Conservation (phyloP, 2,113 vertebrate species). For the Oceanodroma tethys region DNA sequence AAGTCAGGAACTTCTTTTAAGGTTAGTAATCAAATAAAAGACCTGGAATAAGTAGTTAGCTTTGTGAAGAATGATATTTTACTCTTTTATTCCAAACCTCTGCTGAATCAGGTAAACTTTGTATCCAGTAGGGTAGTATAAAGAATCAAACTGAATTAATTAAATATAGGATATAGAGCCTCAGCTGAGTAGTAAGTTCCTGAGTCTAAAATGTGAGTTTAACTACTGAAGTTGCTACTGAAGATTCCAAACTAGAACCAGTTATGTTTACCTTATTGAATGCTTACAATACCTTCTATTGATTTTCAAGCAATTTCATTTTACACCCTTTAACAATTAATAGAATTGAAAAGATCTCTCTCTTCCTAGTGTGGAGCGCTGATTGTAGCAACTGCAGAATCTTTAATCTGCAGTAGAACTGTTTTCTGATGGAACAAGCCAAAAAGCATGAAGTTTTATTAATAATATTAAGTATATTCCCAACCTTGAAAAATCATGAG, state of each 20-base stretch:
- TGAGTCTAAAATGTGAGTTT: neutral
- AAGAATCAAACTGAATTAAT: neutral
- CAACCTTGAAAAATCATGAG: neutral
- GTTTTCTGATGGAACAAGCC: neutral
- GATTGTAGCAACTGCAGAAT: neutral
- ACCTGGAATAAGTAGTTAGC: neutral
- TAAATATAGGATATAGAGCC: neutral
- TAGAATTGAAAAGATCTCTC: neutral
- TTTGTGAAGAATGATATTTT: neutral
- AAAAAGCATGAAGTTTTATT: neutral
- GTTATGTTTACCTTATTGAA: neutral
- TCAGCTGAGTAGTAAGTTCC: neutral
- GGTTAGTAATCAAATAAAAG: slow-evolving; percentile 52
- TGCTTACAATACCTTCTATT: neutral
- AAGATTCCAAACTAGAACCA: neutral
- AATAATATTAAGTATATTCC: neutral
- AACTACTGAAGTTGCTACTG: neutral
- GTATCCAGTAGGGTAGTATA: neutral
- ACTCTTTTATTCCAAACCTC: neutral
- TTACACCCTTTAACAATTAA: neutral
- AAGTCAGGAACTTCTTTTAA: slow-evolving; percentile 75
- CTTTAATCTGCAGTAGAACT: neutral
- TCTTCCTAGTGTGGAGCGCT: neutral
- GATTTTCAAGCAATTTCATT: neutral
- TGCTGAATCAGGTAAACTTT: neutral